A percentile compares a stretch with the other conserved stretches of the same genome.
phyloP scores from a whole-genome alignment of 2,797 vertebrate species.

The Eptatretus atami region DNA sequence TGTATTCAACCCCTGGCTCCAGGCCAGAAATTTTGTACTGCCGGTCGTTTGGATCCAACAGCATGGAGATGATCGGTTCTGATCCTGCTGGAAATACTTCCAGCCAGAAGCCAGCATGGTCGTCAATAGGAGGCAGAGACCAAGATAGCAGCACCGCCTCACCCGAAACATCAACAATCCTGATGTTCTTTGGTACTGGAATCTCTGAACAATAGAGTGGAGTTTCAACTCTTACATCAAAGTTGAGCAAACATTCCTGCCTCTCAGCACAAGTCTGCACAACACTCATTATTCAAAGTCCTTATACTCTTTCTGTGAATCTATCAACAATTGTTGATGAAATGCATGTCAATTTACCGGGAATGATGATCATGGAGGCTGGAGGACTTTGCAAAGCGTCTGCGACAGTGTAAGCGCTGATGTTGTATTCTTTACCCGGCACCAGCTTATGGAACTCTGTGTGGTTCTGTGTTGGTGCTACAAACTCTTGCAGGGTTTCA shows the following conservation, averaged over 20 bases:
- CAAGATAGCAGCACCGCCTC: constrained; percentile 68
- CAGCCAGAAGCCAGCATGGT: constrained; percentile 70
- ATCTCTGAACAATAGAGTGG: constrained; percentile 23
- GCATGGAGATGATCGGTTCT: constrained; percentile 66
- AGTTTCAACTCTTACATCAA: too few species aligned
- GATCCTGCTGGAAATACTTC: constrained; percentile 64
- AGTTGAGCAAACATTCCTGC: too few species aligned
- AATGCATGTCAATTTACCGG: constrained; percentile 20
- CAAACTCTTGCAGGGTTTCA: constrained; percentile 51
- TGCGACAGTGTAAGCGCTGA: constrained; percentile 78
- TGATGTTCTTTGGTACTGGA: constrained; percentile 63
- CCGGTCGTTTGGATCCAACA: constrained; percentile 38
- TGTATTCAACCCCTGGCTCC: constrained; percentile 87
- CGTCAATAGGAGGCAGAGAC: constrained; percentile 52
- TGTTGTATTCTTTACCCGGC: constrained; percentile 65
- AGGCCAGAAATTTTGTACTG: constrained; percentile 66
- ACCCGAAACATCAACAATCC: constrained; percentile 64
- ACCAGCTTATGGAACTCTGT: constrained; percentile 58
- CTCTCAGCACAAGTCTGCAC: too few species aligned
- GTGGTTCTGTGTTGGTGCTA: constrained; percentile 37
- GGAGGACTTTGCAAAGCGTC: constrained; percentile 66
- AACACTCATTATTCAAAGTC: too few species aligned
- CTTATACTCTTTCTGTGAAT: too few species aligned
- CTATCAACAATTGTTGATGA: too few species aligned
- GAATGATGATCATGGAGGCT: constrained; percentile 39